Base-by-base conservation (phyloP, 92 coral and sea anemone species). In the Muricea muricata region DNA sequence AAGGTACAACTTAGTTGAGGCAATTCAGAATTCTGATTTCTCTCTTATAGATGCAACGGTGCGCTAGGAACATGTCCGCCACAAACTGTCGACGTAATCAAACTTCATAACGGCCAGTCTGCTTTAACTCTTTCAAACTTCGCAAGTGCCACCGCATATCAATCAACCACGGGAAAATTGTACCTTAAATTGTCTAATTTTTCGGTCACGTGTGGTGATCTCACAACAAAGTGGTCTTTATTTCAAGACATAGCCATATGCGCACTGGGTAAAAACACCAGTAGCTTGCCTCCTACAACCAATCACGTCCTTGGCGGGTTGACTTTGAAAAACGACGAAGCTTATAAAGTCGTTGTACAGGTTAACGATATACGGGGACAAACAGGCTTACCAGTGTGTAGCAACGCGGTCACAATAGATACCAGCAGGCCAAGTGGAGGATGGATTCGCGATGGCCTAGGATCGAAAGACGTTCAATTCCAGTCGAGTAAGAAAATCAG, bases 381-480 rank as follows among this genome's bases (percentile, higher is more conserved):
- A 6, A 37, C 60, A 12, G 90, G 93, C 18, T 92, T 28, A 21
- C 89, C 87, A 1, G 94, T 92, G 29, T 97, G 99, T 61, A 88
- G 92, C 41, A 82, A 89, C 71, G 66, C 77, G 31, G 75, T 97
- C 17, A 83, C 89, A 33, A 89, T 97, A 65, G 99, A 97, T 80
- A 97, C 97, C 12, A 81, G 98, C 50, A 83, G 32, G 29, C 99
- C 99, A 17, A 70, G 85, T 42, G 90, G 85, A 23, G 99, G 99
- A 45, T 93, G 99, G 99, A 78, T 97, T 34, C 89, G 92, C 63
- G 99, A 97, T 37, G 98, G 98, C 17, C 80, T 79, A 56, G 99
- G 98, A 3, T 73, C 90, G 17, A 79, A 90, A 24, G 99, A 97
- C 80, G 84, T 90, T 25, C 92, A 85, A 84, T 97, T 86, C 89